Percentiles rank a stretch among this genome's conserved stretches.
These are phyloP conservation scores for Andrena fulva DNA, from an alignment of 2,888 invertebrate species.

Conservation along the genomic window DNA sequence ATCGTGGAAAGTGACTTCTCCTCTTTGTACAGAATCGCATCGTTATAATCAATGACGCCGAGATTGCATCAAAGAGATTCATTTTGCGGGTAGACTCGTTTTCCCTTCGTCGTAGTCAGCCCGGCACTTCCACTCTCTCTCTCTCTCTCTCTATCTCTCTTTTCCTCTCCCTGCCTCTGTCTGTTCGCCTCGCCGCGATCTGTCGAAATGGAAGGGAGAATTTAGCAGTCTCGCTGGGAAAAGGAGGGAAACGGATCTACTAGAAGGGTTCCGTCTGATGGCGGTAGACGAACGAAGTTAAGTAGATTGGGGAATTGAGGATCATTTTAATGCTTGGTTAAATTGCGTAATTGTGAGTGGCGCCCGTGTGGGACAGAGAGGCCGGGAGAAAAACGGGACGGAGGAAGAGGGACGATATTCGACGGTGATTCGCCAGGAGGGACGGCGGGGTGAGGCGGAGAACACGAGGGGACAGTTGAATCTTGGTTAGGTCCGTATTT, in stretches of 20 bases:
- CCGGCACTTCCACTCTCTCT: conserved; percentile 29
- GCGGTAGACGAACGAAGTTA: conserved; percentile 71
- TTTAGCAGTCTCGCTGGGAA: conserved; percentile 55
- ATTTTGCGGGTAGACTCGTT: conserved; percentile 54
- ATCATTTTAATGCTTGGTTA: conserved; percentile 80
- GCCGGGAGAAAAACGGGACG: conserved; percentile 17
- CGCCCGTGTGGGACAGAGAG: conserved; percentile 42
- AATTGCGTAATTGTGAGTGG: conserved; percentile 80
- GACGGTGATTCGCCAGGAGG: conserved; percentile 45
- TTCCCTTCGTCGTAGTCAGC: conserved; percentile 28
- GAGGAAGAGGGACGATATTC: conserved; percentile 35
- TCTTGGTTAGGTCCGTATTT: conserved; percentile 73
- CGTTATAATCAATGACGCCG: conserved; percentile 76
- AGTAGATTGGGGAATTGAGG: conserved; percentile 79
- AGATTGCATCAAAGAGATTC: conserved; percentile 73
- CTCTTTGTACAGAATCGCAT: conserved; percentile 55
- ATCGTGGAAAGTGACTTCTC: conserved; percentile 31
- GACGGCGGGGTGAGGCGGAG: conserved; percentile 26
- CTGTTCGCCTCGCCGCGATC: conserved; percentile 2
- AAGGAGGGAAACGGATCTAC: conserved; percentile 51
- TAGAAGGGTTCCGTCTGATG: conserved; percentile 58
- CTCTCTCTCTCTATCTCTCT: neutral
- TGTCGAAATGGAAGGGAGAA: conserved; percentile 47
- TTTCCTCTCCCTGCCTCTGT: neutral
- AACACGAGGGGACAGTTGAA: conserved; percentile 49